Conservation (phyloP, 1,140 invertebrate species). For the Drosophila repleta region DNA sequence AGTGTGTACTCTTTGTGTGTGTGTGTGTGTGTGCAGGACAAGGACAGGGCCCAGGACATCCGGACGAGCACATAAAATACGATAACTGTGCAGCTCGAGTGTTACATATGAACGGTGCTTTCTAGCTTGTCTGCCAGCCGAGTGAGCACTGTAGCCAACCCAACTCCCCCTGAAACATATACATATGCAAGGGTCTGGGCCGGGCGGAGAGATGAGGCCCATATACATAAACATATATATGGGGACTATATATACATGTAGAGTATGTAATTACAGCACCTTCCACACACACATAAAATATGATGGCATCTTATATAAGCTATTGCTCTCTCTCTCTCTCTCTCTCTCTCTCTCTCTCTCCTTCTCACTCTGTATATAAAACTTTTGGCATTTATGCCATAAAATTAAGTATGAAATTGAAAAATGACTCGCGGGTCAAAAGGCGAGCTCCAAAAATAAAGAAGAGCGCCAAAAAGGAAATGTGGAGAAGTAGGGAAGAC, state of each 20-base stretch:
- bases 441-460: conserved; percentile 3
- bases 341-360: conserved; percentile 1
- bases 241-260: background rate
- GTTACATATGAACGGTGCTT: conserved; percentile 79
- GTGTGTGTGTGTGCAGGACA: conserved; percentile 21
- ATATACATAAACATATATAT: background rate
- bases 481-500: background rate
- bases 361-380: conserved; percentile 31
- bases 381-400: conserved; percentile 80
- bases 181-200: conserved; percentile 49
- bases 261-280: conserved; percentile 71
- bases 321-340: conserved; percentile 17
- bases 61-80: conserved; percentile 72
- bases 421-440: conserved; percentile 66
- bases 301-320: conserved; percentile 67
- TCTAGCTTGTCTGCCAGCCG: conserved; percentile 11
- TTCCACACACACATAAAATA: conserved; percentile 58
- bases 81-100: conserved; percentile 74
- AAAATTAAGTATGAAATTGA: conserved; percentile 82
- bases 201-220: no score
- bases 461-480: conserved; percentile 4
- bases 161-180: conserved; percentile 7
- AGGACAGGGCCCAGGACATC: conserved; percentile 12
- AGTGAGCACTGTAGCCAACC: background rate
- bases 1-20: conserved; percentile 15